Evolutionary conservation across 2,888 invertebrate genomes (phyloP).

Genomic region (Campaea margaritaria): DNA sequence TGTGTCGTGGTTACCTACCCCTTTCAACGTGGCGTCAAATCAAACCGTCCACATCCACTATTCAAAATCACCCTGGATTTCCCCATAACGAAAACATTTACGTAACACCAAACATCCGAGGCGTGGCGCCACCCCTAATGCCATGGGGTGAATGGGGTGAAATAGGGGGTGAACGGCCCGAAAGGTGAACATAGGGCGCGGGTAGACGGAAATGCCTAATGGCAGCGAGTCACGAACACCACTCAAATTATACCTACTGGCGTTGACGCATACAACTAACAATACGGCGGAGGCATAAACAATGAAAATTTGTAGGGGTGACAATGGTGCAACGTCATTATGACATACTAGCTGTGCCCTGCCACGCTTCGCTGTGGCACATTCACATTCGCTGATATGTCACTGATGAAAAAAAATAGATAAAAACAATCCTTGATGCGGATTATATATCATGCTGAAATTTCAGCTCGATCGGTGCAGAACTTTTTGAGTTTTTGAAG

Average conservation of each 20-base stretch:
- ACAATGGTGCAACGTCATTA: no score
- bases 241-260: conserved; percentile 58
- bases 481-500: no score
- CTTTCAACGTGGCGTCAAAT: conserved; percentile 4
- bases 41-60: conserved; percentile 11
- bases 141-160: conserved; percentile 47
- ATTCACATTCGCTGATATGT: no score
- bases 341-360: no score
- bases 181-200: conserved; percentile 48
- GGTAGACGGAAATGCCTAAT: conserved; percentile 73
- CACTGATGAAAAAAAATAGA: no score
- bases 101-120: conserved; percentile 54
- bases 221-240: conserved; percentile 74
- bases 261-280: conserved; percentile 21
- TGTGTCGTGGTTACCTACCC: not conserved
- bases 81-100: conserved; percentile 50
- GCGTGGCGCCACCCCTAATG: conserved; percentile 61
- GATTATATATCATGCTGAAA: no score
- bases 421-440: no score
- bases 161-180: conserved; percentile 48
- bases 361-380: no score
- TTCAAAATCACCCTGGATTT: conserved; percentile 33
- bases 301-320: not conserved
- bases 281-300: not conserved
- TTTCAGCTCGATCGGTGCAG: no score